Evolutionary conservation across 2,113 vertebrate genomes (phyloP).

Genomic region (Salvelinus fontinalis): DNA sequence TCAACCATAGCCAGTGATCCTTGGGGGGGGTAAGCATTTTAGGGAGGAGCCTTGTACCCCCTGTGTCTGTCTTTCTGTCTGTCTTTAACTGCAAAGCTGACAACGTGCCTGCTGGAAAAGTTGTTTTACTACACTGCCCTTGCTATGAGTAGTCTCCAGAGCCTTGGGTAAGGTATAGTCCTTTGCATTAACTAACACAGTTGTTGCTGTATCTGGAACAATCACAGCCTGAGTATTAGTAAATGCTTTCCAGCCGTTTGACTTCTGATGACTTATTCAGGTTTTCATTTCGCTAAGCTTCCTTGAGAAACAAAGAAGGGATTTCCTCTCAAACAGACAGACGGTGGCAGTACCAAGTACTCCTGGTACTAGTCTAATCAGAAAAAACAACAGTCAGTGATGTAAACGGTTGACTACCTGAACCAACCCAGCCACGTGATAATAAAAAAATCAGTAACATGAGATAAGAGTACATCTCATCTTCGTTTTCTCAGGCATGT

Average conservation of each 20-base stretch:
- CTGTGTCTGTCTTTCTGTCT: constrained; percentile 46
- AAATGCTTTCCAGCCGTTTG: constrained; percentile 70
- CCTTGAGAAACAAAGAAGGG: constrained; percentile 77
- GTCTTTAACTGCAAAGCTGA: constrained; percentile 53
- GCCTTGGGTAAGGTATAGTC: constrained; percentile 55
- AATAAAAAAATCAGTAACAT: background rate
- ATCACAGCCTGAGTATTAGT: constrained; percentile 30
- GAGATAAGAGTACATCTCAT: too few relatives aligned
- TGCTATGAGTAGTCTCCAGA: constrained; percentile 58
- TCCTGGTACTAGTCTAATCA: constrained; percentile 48
- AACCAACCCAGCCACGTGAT: constrained; percentile 6
- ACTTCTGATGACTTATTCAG: constrained; percentile 72
- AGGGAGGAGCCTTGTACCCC: constrained; percentile 46
- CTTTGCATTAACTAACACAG: constrained; percentile 65
- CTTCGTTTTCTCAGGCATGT: background rate
- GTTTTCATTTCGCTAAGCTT: constrained; percentile 68
- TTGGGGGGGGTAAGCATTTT: constrained; percentile 58
- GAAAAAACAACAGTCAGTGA: constrained; percentile 49
- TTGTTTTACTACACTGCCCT: constrained; percentile 59
- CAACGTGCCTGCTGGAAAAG: constrained; percentile 61
- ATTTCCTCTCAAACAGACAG: constrained; percentile 75
- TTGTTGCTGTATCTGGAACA: constrained; percentile 47
- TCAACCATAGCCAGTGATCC: constrained; percentile 55
- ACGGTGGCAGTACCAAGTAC: constrained; percentile 62
- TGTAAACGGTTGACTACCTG: constrained; percentile 48